Conservation (phyloP, 2,797 vertebrate genomes). For the Coregonus sp. region DNA sequence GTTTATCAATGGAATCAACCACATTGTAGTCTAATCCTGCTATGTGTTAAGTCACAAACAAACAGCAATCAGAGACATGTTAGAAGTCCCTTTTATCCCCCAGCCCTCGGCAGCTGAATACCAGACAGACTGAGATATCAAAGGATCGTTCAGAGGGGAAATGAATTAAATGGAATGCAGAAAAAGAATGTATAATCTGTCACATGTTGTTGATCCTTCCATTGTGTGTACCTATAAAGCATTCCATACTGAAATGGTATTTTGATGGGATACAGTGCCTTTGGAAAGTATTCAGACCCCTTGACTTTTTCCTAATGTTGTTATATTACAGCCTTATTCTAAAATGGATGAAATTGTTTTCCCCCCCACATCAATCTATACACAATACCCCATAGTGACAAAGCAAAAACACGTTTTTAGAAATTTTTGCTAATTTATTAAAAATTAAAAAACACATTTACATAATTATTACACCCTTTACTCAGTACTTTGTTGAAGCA, state of each 20-base stretch:
- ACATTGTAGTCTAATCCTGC: neutral
- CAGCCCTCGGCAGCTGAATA: too few species aligned
- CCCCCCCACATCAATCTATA: too few species aligned
- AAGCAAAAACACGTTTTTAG: too few species aligned
- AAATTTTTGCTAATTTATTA: too few species aligned
- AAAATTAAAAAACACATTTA: too few species aligned
- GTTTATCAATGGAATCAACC: neutral
- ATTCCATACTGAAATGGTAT: constrained; percentile 15
- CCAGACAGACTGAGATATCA: neutral
- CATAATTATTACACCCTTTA: too few species aligned
- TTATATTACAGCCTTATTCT: too few species aligned
- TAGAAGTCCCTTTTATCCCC: neutral
- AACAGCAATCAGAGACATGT: neutral
- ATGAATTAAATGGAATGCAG: neutral
- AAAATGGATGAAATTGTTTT: too few species aligned
- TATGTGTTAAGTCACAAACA: neutral
- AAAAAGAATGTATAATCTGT: neutral
- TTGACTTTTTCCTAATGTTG: too few species aligned
- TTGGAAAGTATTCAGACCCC: too few species aligned
- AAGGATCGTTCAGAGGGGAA: neutral
- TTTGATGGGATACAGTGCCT: constrained; percentile 19
- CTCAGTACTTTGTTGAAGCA: too few species aligned
- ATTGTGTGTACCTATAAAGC: neutral
- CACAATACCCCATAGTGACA: too few species aligned
- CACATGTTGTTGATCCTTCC: neutral